These are phyloP conservation scores for Odontamblyopus rebecca DNA, from an alignment of 2,797 vertebrate species.

Conservation along the genomic window DNA sequence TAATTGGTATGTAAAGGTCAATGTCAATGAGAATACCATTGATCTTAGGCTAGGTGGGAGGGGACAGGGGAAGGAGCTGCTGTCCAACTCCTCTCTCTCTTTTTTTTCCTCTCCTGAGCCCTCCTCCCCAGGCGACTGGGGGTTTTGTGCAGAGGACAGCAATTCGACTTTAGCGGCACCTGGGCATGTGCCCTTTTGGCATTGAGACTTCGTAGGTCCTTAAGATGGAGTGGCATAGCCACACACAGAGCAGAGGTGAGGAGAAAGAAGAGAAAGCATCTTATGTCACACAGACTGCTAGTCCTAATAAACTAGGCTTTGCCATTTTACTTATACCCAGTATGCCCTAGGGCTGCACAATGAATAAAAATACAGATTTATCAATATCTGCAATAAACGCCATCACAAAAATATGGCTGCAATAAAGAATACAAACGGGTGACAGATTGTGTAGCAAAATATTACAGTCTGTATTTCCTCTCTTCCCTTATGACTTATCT, in stretches of 20 bases:
- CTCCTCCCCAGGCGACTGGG: constrained; percentile 59
- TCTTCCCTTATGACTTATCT: background rate
- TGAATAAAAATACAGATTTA: constrained; percentile 5
- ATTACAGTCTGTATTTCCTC: background rate
- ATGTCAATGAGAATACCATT: constrained; percentile 67
- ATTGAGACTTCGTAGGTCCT: constrained; percentile 64
- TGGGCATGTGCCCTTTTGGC: constrained; percentile 74
- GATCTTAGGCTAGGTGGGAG: constrained; percentile 51
- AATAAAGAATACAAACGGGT: background rate
- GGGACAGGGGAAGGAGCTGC: constrained; percentile 2
- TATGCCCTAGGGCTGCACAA: background rate
- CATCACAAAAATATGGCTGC: background rate
- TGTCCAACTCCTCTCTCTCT: constrained; percentile 9
- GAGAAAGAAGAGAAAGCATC: constrained; percentile 14
- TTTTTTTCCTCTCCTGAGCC: constrained; percentile 34
- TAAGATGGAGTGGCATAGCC: constrained; percentile 56
- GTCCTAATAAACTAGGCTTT: constrained; percentile 6
- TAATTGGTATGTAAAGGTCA: constrained; percentile 85
- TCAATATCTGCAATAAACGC: background rate
- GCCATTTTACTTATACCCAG: constrained; percentile 11
- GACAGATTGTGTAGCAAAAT: background rate
- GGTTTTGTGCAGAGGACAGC: constrained; percentile 76
- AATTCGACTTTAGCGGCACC: constrained; percentile 64
- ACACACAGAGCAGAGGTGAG: constrained; percentile 39
- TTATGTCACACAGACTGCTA: constrained; percentile 14